Percentiles rank a stretch among this genome's conserved stretches.
Evolutionary conservation across 2,113 vertebrate genomes (phyloP).

Genomic region (Podocnemis expansa): DNA sequence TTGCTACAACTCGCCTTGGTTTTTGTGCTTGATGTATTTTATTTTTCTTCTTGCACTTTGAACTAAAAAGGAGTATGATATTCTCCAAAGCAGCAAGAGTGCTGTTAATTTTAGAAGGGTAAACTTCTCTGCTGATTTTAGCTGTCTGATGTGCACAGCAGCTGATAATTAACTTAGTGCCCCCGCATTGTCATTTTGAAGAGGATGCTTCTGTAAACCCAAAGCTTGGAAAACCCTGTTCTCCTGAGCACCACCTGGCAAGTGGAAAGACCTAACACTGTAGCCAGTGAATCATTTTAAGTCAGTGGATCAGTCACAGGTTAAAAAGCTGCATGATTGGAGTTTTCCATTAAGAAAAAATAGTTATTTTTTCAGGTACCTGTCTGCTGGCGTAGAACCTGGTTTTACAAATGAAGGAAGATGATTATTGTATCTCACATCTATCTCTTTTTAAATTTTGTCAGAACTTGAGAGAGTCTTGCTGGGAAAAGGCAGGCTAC

Average conservation of each 20-base stretch:
- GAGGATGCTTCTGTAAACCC: not conserved
- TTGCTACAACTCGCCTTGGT: not conserved
- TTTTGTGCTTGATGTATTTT: not conserved
- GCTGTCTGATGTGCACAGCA: not conserved
- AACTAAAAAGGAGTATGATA: not conserved
- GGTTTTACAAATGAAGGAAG: not conserved
- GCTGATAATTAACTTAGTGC: not conserved
- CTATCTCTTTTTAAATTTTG: conserved; percentile 54
- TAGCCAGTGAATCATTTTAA: not conserved
- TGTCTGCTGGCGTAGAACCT: not conserved
- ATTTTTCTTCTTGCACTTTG: not conserved
- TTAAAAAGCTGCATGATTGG: not conserved
- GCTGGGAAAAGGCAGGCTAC: conserved; percentile 84
- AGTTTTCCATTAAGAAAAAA: not conserved
- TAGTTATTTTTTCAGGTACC: not conserved
- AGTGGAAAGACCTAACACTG: not conserved
- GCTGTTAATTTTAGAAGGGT: not conserved
- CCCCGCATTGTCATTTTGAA: not conserved
- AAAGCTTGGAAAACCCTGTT: not conserved
- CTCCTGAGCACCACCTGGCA: not conserved
- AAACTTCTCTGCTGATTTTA: not conserved
- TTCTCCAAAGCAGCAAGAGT: not conserved
- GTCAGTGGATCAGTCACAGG: not conserved
- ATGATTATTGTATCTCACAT: conserved; percentile 8
- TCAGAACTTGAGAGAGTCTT: conserved; percentile 79